These are phyloP conservation scores for Batillaria attramentaria DNA, from an alignment of 1,140 invertebrate genomes.

Conservation along the genomic window DNA sequence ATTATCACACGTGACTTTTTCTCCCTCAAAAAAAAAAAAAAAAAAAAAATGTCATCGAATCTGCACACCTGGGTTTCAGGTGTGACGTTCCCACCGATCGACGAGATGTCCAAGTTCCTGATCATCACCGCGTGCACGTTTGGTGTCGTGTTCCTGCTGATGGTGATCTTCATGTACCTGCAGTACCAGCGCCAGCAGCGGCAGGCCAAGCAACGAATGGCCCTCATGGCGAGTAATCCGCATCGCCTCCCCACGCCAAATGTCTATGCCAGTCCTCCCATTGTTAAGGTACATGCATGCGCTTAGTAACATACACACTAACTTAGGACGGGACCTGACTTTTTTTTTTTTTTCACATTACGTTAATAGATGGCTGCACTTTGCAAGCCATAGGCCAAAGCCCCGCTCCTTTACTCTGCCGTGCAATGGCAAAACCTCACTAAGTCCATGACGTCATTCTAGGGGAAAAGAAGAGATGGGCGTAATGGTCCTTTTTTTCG, in stretches of 20 bases:
- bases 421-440: too few relatives aligned
- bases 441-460: too few relatives aligned
- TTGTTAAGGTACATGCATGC: slow-evolving; percentile 45
- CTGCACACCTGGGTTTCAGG: slow-evolving; percentile 48
- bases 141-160: slow-evolving; percentile 58
- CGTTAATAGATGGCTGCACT: too few relatives aligned
- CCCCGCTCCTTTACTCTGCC: too few relatives aligned
- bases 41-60: too few relatives aligned
- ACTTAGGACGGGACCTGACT: too few relatives aligned
- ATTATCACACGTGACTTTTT: not conserved
- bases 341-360: too few relatives aligned
- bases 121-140: slow-evolving; percentile 60
- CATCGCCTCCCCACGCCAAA: slow-evolving; percentile 51
- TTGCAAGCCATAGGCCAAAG: too few relatives aligned
- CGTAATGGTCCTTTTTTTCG: too few relatives aligned
- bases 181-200: slow-evolving; percentile 57
- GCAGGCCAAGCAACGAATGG: slow-evolving; percentile 43
- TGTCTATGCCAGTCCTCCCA: slow-evolving; percentile 55
- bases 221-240: slow-evolving; percentile 39
- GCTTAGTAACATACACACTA: too few relatives aligned
- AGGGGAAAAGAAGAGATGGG: too few relatives aligned
- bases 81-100: slow-evolving; percentile 51
- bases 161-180: slow-evolving; percentile 58
- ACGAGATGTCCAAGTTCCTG: slow-evolving; percentile 59
- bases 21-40: not conserved